Conservation (phyloP, 2,797 vertebrate genomes). For the Sebastes steindachneri region DNA sequence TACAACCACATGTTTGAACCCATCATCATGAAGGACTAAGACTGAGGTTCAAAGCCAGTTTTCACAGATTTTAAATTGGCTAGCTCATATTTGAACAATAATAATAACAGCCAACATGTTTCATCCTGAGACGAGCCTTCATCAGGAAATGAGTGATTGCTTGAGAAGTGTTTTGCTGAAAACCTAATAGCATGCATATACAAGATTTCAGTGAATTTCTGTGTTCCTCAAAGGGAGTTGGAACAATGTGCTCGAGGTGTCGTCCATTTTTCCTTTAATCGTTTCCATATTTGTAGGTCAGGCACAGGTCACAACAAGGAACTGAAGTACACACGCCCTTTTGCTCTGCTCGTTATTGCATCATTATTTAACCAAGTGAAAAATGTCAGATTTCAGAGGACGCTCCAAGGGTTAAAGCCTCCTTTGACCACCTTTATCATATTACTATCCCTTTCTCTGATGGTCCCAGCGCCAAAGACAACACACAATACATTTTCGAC, state of each 20-base stretch:
- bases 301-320: conserved; percentile 50
- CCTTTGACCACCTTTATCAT: conserved; percentile 76
- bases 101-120: conserved; percentile 6
- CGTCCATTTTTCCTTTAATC: conserved; percentile 54
- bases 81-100: background rate
- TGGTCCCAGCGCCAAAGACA: conserved; percentile 72
- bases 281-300: conserved; percentile 66
- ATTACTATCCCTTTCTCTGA: conserved; percentile 72
- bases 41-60: background rate
- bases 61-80: conserved; percentile 1
- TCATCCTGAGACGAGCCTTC: conserved; percentile 8
- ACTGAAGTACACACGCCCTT: conserved; percentile 22
- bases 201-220: conserved; percentile 34
- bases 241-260: conserved; percentile 55
- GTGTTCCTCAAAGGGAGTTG: conserved; percentile 39
- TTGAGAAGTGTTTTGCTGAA: conserved; percentile 34
- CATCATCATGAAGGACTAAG: background rate
- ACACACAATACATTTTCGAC: conserved; percentile 65
- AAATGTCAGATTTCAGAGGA: conserved; percentile 61
- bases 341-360: conserved; percentile 50
- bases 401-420: conserved; percentile 60
- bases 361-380: conserved; percentile 65
- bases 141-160: conserved; percentile 35
- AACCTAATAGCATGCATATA: conserved; percentile 28
- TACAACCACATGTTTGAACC: background rate